Evolutionary conservation across 2,888 invertebrate genomes (phyloP).

Genomic region (Zygaena filipendulae): DNA sequence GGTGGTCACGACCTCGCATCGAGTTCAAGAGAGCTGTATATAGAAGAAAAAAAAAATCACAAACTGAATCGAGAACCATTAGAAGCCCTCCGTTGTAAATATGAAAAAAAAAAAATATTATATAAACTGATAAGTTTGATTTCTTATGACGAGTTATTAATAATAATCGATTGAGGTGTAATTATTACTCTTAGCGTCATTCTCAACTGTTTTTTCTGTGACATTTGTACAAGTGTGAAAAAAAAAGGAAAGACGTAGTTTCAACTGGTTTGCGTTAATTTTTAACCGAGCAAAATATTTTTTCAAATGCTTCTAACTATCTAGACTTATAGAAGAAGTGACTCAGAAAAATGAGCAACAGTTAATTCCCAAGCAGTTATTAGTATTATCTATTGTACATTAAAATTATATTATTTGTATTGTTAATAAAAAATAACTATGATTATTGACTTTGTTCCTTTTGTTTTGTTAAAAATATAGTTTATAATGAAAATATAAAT

Average conservation of each 20-base stretch:
- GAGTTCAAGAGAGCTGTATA: conserved; percentile 93
- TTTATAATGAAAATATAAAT: conserved; percentile 8
- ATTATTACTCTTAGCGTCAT: no score
- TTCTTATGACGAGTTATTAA: conserved; percentile 1
- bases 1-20: conserved; percentile 87
- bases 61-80: conserved; percentile 11
- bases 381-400: no score
- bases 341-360: no score
- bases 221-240: no score
- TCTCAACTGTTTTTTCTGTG: no score
- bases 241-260: no score
- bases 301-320: no score
- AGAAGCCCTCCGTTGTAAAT: conserved; percentile 37
- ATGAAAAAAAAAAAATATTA: conserved; percentile 11
- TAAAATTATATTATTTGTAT: conserved; percentile 1
- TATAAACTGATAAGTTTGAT: conserved; percentile 17
- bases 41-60: conserved; percentile 46
- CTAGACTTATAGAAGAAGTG: no score
- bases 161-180: no score
- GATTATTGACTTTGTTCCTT: conserved; percentile 27
- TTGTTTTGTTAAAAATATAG: conserved; percentile 6
- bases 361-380: no score
- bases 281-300: no score
- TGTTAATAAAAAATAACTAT: conserved; percentile 5
- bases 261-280: no score